Evolutionary conservation across 2,113 vertebrate genomes (phyloP).

Genomic region (Eidolon helvum): DNA sequence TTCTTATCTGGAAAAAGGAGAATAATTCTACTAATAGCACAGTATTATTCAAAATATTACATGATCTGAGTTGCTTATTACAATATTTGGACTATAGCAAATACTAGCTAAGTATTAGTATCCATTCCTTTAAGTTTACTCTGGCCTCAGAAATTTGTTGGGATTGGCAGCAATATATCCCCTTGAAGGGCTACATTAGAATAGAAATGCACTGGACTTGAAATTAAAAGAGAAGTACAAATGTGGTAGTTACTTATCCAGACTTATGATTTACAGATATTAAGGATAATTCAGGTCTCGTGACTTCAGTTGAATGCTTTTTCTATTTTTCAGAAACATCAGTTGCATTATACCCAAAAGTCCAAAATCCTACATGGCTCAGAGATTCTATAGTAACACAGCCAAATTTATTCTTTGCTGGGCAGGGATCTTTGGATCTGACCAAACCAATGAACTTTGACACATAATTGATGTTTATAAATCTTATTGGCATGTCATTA

Average conservation of each 20-base stretch:
- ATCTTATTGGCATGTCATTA: not conserved
- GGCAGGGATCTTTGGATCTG: not conserved
- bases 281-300: not conserved
- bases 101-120: not conserved
- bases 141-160: not conserved
- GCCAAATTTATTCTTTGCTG: not conserved
- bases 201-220: not conserved
- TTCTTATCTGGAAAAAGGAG: not conserved
- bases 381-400: not conserved
- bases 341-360: too few relatives aligned
- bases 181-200: not conserved
- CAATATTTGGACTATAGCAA: not conserved
- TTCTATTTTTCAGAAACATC: not conserved
- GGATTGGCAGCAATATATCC: not conserved
- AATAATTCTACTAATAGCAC: not conserved
- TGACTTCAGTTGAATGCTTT: not conserved
- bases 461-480: not conserved
- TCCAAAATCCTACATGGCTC: not conserved
- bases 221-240: not conserved
- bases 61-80: not conserved
- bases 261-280: not conserved
- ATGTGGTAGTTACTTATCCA: not conserved
- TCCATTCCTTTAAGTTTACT: not conserved
- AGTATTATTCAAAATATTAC: not conserved
- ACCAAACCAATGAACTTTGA: not conserved